A percentile compares a stretch with the other conserved stretches of the same genome.
Conservation (phyloP, 2,888 invertebrate genomes). For the Netelia fuscicornis region DNA sequence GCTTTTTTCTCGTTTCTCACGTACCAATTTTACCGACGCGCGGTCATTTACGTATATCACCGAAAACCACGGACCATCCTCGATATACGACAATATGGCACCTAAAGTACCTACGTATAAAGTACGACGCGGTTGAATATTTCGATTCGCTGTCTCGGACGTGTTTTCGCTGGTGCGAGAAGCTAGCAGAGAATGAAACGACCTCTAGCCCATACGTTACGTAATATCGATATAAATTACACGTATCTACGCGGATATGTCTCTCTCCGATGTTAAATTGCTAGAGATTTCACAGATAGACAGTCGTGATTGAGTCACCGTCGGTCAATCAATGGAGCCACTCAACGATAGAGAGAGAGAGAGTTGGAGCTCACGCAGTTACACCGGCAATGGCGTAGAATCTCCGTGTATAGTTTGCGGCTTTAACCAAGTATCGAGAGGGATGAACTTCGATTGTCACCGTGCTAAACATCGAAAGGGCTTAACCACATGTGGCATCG, state of each 20-base stretch:
- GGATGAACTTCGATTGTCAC: constrained; percentile 37
- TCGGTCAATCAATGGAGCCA: constrained; percentile 28
- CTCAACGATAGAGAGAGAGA: not conserved
- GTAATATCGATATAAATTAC: not conserved
- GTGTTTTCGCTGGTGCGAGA: not conserved
- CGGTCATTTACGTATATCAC: constrained; percentile 30
- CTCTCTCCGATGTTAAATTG: not conserved
- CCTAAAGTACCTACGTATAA: too few relatives aligned
- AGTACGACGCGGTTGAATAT: constrained; percentile 13
- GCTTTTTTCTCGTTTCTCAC: constrained; percentile 13
- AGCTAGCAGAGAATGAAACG: too few relatives aligned
- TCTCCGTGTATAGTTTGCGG: not conserved
- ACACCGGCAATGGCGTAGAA: constrained; percentile 3
- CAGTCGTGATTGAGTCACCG: constrained; percentile 30
- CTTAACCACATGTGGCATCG: constrained; percentile 33
- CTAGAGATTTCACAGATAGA: constrained; percentile 15
- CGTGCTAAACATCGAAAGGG: constrained; percentile 33
- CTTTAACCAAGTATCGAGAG: constrained; percentile 18
- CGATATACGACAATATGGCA: not conserved
- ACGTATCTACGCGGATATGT: not conserved
- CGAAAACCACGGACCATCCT: not conserved
- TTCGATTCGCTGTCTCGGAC: not conserved
- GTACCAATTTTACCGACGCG: constrained; percentile 61
- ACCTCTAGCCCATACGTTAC: not conserved
- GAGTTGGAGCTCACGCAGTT: not conserved